A percentile compares a stretch with the other conserved stretches of the same genome.
These are phyloP conservation scores for Brachionus calyciflorus DNA, from an alignment of 1,140 invertebrate species.

Conservation along the genomic window DNA sequence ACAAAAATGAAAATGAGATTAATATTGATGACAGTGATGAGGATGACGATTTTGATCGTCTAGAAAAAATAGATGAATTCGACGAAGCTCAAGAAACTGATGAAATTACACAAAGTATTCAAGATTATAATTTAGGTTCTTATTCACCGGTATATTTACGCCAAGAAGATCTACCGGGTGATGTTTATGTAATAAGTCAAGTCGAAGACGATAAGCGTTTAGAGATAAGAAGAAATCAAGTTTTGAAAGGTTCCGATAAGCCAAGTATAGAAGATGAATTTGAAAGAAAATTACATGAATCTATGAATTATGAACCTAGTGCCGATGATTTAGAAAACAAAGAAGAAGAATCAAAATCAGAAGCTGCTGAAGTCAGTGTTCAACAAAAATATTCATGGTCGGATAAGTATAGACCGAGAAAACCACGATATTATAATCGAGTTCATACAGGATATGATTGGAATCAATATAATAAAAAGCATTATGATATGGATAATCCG, in stretches of 20 bases:
- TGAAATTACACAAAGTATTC: background rate
- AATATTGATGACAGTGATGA: slow-evolving; percentile 47
- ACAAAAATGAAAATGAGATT: slow-evolving; percentile 52
- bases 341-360: slow-evolving; percentile 64
- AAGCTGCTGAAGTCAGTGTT: slow-evolving; percentile 78
- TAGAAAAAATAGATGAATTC: background rate
- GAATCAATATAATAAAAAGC: slow-evolving; percentile 99
- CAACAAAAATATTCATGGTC: slow-evolving; percentile 82
- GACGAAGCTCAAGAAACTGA: slow-evolving; percentile 25
- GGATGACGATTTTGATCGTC: slow-evolving; percentile 13
- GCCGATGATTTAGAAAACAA: slow-evolving; percentile 48
- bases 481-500: slow-evolving; percentile 99
- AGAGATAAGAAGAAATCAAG: background rate
- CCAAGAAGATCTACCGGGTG: background rate
- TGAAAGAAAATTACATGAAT: slow-evolving; percentile 7
- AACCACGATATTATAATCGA: slow-evolving; percentile 95
- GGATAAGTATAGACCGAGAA: slow-evolving; percentile 93
- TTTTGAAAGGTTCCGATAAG: background rate
- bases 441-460: slow-evolving; percentile 89
- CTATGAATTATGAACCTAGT: slow-evolving; percentile 10
- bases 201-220: slow-evolving; percentile 20
- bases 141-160: slow-evolving; percentile 31
- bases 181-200: background rate
- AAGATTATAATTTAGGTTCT: background rate
- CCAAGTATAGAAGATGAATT: slow-evolving; percentile 37